Base-by-base conservation (phyloP, 1,140 invertebrate genomes). In the Ostrea edulis region DNA sequence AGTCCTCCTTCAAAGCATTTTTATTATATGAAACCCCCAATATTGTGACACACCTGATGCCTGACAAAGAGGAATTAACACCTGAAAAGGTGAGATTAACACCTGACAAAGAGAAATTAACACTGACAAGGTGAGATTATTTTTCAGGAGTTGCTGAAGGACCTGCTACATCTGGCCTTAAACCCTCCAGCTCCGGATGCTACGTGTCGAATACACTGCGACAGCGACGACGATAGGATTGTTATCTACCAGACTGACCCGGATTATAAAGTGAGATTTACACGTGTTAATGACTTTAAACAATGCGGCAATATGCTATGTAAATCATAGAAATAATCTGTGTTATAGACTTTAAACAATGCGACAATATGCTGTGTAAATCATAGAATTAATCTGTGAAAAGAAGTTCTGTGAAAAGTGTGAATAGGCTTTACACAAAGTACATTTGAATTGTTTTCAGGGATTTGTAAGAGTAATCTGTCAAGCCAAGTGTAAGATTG, bases 171-270 rank as follows among this genome's bases (percentile, higher is more conserved):
- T n/a, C 8, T 85, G 62, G 90, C 90, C 85, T 89, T 85, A 51
- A 90, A 77, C 71, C 92, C 92, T 5, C 92, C 92, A 22, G 25
- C 54, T n/a, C 91, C 92, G 8, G 92, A 93, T 84, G 90, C 90
- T 68, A 82, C 90, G 1, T 93, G 92, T 90, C 83, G 88, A 17
- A 83, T 88, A 65, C 91, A 92, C 86, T 84, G 53, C 2, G 88
- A 89, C 55, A 35, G 55, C 1, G 90, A 89, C 12, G 90, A 91
- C 9, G 86, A 89, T 12, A 51, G 87, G 17, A 87, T 81, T 4
- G 82, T 86, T 22, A 93, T 93, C 17, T 93, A 92, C 82, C 88
- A 90, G 25, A 55, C 86, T 8, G 91, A 92, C 86, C 91, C 91
- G 51, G 90, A 91, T 54, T 93, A 92, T 86, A 92, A 90, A 87